Evolutionary conservation across 35 echinoderm and acorn worm species (phyloP), one percentile per base, ranked within the genome.

Genomic region (Heliocidaris tuberculata): DNA sequence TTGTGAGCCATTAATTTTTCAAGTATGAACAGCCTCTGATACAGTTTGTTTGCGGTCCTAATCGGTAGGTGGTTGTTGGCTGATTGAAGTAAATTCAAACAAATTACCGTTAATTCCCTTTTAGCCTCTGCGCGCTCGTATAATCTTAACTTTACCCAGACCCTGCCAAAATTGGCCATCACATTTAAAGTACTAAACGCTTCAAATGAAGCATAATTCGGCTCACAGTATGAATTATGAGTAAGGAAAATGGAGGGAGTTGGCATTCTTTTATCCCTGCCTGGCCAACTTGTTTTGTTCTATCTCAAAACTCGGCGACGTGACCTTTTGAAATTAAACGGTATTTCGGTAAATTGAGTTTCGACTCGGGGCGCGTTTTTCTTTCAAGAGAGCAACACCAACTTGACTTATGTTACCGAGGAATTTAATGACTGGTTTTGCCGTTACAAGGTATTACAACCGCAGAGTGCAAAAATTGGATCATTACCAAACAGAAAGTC

Each of bases 31-130:
- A 78, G 19, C 65, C 29, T 16, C 15, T 27, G 87, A 89, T 89
- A 42, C 87, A 86, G 85, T 89, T 89, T 89, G 87, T 89, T 12
- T 89, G 87, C 31, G 13, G 5, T 9, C 11, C 29, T 47, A 48
- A 89, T 89, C 87, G 87, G 87, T 89, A 47, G 87, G 87, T 89
- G 87, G 87, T 89, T 89, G 87, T 89, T 21, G 31, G 0, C 19
- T 89, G 87, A 89, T 89, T 32, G 87, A 89, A 47, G 87, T 89
- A 32, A 89, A 89, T 89, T 89, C 87, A 89, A 89, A 89, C 87
- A 89, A 89, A 89, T 89, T 89, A 89, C 31, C 21, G 87, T 48
- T 89, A 89, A 89, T 89, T 89, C 87, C 31, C 87, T 78, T 78
- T 78, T 78, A 78, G 65, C 65, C 65, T 78, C 65, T 78, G 65